Evolutionary conservation across 64 coral and sea anemone species (phyloP).

Genomic region (Montipora foliosa): DNA sequence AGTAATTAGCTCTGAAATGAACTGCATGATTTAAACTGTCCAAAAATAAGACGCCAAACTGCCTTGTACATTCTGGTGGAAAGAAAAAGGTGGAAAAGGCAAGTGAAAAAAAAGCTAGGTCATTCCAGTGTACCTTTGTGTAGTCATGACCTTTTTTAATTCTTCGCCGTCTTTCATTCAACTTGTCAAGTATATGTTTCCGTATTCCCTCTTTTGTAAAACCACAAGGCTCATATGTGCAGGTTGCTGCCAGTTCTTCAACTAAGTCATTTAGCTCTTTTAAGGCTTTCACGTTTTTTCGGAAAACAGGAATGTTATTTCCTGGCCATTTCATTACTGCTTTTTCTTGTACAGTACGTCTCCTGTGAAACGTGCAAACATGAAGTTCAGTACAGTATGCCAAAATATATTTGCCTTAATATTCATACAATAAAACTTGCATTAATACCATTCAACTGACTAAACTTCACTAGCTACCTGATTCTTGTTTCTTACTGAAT

Average conservation of each 20-base stretch:
- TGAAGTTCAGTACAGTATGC: not conserved
- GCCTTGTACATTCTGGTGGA: too few relatives aligned
- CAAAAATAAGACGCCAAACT: too few relatives aligned
- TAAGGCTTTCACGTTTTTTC: constrained; percentile 16
- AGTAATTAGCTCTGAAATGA: too few relatives aligned
- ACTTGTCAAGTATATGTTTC: constrained; percentile 31
- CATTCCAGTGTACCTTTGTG: constrained; percentile 1
- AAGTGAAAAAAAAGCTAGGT: too few relatives aligned
- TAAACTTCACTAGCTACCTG: too few relatives aligned
- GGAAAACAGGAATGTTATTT: constrained; percentile 26
- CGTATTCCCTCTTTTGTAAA: constrained; percentile 23
- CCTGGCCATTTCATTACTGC: constrained; percentile 18
- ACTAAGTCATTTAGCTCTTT: constrained; percentile 33
- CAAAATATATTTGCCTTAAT: too few relatives aligned
- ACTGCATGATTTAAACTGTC: too few relatives aligned
- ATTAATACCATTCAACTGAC: too few relatives aligned
- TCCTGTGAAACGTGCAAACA: not conserved
- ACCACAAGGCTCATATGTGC: constrained; percentile 13
- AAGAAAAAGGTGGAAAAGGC: too few relatives aligned
- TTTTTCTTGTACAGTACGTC: not conserved
- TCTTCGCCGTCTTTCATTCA: constrained; percentile 22
- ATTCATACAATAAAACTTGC: too few relatives aligned
- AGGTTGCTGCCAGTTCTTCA: constrained; percentile 3
- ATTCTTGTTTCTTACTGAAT: too few relatives aligned
- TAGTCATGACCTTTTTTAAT: constrained; percentile 36